Evolutionary conservation across 2,113 vertebrate species (phyloP), one percentile per base, ranked within the genome.

Genomic region (Hippoglossus stenolepis): DNA sequence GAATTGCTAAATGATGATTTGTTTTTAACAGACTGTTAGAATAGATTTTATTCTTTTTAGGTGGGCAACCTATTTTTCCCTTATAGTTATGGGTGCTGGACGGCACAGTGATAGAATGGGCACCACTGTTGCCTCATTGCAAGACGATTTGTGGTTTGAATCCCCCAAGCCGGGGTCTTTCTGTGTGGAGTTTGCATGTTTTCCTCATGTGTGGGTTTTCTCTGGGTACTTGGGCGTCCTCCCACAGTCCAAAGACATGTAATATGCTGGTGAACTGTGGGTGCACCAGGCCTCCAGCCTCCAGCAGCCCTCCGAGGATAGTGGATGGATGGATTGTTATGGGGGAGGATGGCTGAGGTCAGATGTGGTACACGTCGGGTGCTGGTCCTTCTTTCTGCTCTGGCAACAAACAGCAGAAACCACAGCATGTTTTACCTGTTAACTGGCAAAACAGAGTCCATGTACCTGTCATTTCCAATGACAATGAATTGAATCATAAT

Each of bases 381-480:
- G 17, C 58, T 58, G 67, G 26, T 26, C 20, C 7, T 5, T 23
- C 45, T 63, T 28, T 71, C 28, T 63, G 57, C 43, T 59, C 12
- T 58, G 49, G 13, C 13, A 47, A 8, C 45, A 47, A 17, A 13
- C 61, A 35, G 65, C 10, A 2, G 86, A 14, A 59, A 81, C 62
- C 92, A 91, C 38, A 65, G 43, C 11, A 17, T 20, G 47, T 91
- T 77, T 83, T n/a, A 51, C 18, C 47, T 51, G 47, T 51, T 17
- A 51, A 43, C 5, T 15, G 47, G 47, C 15, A 20, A 51, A 51
- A 51, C 47, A 51, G 47, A 51, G 15, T 51, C 17, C 5, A 18
- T 51, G 47, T 4, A 51, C 18, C 15, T 20, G 47, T 18, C 47
- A 51, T 15, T 14, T 51, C 40, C 12, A 31, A 31, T 7, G 31